A percentile compares a stretch with the other conserved stretches of the same genome.
Conservation (phyloP, 2,888 invertebrate genomes). For the Watsonalla binaria region DNA sequence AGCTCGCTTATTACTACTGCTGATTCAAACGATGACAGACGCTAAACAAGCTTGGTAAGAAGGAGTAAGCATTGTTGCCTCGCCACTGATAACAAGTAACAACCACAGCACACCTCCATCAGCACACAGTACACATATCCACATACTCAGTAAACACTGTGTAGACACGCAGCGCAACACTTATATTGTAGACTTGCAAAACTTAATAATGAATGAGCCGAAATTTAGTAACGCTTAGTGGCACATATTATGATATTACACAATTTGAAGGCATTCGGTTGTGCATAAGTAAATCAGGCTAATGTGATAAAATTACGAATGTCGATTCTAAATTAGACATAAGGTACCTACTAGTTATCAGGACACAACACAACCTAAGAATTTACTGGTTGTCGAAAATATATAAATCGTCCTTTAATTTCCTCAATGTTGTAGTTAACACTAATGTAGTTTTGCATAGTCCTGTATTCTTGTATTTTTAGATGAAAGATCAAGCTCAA, state of each 20-base stretch:
- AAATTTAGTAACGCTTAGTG: neutral
- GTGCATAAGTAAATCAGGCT: too few relatives aligned
- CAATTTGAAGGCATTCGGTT: too few relatives aligned
- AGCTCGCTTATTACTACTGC: constrained; percentile 16
- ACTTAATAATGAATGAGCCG: neutral
- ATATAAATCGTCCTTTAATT: too few relatives aligned
- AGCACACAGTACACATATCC: constrained; percentile 29
- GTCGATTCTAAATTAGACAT: too few relatives aligned
- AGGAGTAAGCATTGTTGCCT: constrained; percentile 38
- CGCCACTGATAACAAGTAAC: constrained; percentile 55
- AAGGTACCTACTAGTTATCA: too few relatives aligned
- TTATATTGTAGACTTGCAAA: neutral
- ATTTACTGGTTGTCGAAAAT: too few relatives aligned
- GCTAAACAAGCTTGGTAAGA: constrained; percentile 29
- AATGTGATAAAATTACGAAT: too few relatives aligned
- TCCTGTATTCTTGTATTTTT: too few relatives aligned
- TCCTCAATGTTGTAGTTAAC: too few relatives aligned
- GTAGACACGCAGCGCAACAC: constrained; percentile 8
- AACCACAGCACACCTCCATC: constrained; percentile 17
- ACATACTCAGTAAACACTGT: constrained; percentile 34
- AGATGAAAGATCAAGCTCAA: too few relatives aligned
- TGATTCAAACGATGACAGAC: constrained; percentile 17
- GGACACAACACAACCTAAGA: too few relatives aligned
- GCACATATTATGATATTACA: neutral
- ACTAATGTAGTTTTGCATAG: too few relatives aligned